Percentiles rank a stretch among this genome's conserved stretches.
Evolutionary conservation across 2,888 invertebrate species (phyloP).

Genomic region (Margaritifera margaritifera): DNA sequence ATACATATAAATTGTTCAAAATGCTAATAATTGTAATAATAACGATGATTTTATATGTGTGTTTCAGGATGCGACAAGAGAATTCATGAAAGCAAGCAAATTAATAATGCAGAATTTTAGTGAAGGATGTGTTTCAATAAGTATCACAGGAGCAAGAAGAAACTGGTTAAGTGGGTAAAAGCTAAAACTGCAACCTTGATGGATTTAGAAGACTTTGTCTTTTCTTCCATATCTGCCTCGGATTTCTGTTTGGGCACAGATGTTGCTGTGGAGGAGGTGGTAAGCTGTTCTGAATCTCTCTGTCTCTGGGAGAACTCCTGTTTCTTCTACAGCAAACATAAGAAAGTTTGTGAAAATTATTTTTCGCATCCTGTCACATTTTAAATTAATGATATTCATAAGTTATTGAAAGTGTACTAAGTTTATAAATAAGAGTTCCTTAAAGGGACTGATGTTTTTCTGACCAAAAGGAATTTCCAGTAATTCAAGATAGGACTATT

Average conservation of each 20-base stretch:
- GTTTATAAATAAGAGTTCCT: no score
- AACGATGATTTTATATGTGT: no score
- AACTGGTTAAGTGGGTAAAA: neutral
- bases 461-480: no score
- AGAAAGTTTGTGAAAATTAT: neutral
- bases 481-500: no score
- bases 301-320: constrained; percentile 62
- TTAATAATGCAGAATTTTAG: neutral
- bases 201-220: constrained; percentile 36
- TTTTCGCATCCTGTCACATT: neutral
- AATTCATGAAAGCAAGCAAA: no score
- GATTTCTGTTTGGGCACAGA: constrained; percentile 43
- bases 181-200: constrained; percentile 31
- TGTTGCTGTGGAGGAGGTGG: constrained; percentile 10
- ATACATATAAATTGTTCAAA: no score
- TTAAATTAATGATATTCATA: no score
- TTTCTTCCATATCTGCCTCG: constrained; percentile 28
- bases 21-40: no score
- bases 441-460: no score
- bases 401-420: no score
- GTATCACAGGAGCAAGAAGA: neutral
- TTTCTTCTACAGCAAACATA: constrained; percentile 47
- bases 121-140: neutral
- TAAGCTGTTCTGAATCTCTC: constrained; percentile 46
- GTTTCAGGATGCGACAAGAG: neutral